Conservation (phyloP, 2,797 vertebrate species). For the Artibeus lituratus region DNA sequence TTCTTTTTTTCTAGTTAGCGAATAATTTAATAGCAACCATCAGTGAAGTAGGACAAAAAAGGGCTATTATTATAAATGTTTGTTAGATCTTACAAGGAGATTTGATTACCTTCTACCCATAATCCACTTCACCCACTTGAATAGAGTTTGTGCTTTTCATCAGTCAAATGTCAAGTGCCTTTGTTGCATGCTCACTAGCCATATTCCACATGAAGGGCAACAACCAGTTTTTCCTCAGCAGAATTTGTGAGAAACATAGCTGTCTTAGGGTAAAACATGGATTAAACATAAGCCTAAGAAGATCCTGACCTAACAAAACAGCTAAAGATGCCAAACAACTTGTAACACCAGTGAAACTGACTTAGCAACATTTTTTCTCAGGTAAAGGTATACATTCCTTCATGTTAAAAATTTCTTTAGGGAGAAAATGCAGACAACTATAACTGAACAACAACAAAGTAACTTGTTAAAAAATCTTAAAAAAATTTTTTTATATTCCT, state of each 20-base stretch:
- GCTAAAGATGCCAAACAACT: background rate
- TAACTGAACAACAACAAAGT: too few species aligned
- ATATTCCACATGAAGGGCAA: background rate
- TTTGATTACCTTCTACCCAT: constrained; percentile 33
- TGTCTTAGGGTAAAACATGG: background rate
- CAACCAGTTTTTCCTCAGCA: background rate
- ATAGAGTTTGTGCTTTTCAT: constrained; percentile 28
- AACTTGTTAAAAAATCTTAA: too few species aligned
- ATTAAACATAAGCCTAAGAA: background rate
- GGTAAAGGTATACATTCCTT: background rate
- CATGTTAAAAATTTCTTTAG: background rate
- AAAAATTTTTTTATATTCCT: background rate
- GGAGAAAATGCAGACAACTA: too few species aligned
- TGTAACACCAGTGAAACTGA: background rate
- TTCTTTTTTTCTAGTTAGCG: constrained; percentile 36
- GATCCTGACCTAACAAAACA: background rate
- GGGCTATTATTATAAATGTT: constrained; percentile 46
- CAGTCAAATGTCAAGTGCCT: background rate
- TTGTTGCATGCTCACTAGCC: background rate
- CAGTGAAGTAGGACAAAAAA: constrained; percentile 48
- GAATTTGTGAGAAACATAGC: background rate
- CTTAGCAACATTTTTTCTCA: background rate
- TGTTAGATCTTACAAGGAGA: constrained; percentile 43
- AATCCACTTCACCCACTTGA: background rate
- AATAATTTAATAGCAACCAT: constrained; percentile 59